These are phyloP conservation scores for Metopolophium dirhodum DNA, from an alignment of 1,140 invertebrate species.

Conservation along the genomic window DNA sequence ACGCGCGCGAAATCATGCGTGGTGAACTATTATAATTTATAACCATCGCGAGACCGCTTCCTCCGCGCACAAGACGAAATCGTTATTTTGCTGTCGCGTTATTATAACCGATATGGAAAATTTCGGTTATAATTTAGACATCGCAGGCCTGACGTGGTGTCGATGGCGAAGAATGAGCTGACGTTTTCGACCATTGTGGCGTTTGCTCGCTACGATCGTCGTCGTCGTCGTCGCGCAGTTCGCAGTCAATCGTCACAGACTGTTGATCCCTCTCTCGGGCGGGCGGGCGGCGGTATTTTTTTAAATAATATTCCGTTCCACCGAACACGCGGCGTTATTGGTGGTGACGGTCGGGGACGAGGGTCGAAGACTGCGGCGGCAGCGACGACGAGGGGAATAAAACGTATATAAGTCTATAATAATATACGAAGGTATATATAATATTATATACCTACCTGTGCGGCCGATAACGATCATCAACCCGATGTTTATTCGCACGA, in stretches of 20 bases:
- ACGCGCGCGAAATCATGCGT: neutral
- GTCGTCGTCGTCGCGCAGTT: neutral
- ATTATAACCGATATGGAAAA: neutral
- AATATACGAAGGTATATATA: no score
- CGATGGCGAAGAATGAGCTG: neutral
- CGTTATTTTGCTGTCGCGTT: neutral
- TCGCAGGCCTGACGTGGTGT: neutral
- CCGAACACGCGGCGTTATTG: neutral
- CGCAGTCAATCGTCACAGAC: neutral
- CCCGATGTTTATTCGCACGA: constrained; percentile 49
- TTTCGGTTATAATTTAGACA: no score
- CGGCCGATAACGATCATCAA: constrained; percentile 32
- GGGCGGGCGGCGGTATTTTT: neutral
- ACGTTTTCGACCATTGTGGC: neutral
- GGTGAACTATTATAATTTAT: neutral
- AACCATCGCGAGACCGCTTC: neutral
- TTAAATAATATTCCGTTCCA: neutral
- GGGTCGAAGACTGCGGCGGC: no score
- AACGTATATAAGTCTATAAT: neutral
- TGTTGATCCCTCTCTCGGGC: neutral
- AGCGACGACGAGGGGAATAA: neutral
- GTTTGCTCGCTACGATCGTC: neutral
- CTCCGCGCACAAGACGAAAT: neutral
- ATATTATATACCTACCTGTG: neutral
- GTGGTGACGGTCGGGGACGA: neutral